Evolutionary conservation across 2,888 invertebrate species (phyloP).

Genomic region (Hydraecia micacea): DNA sequence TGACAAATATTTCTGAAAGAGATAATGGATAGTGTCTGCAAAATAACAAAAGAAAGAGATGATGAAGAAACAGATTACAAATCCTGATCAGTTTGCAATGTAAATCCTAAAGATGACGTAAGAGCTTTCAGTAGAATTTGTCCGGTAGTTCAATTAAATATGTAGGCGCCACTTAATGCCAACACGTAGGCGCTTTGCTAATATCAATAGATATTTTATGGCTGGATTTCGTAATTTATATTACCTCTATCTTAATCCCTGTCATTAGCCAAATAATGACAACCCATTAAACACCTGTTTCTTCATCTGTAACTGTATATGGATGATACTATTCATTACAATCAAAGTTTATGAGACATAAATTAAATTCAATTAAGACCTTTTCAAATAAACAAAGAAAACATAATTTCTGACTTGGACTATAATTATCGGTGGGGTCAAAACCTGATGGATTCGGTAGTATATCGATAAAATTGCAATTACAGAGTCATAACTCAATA

Average conservation of each 20-base stretch:
- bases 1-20: background rate
- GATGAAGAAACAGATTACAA: background rate
- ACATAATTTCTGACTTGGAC: conserved; percentile 57
- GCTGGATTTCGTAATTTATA: conserved; percentile 16
- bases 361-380: conserved; percentile 65
- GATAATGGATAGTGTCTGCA: background rate
- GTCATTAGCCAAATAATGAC: conserved; percentile 35
- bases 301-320: conserved; percentile 36
- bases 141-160: conserved; percentile 19
- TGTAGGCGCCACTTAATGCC: conserved; percentile 26
- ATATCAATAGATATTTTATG: conserved; percentile 18
- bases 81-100: background rate
- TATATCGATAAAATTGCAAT: conserved; percentile 73
- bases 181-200: conserved; percentile 2
- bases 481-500: conserved; percentile 66
- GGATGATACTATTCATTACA: conserved; percentile 39
- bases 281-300: conserved; percentile 40
- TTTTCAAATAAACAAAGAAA: conserved; percentile 67
- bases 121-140: background rate
- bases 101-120: background rate
- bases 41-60: conserved; percentile 12
- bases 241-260: conserved; percentile 13
- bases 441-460: conserved; percentile 69
- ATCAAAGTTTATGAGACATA: conserved; percentile 37
- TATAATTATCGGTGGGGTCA: conserved; percentile 65